Conservation (phyloP, 2,888 invertebrate species). For the Callyntrura guangdongensis region DNA sequence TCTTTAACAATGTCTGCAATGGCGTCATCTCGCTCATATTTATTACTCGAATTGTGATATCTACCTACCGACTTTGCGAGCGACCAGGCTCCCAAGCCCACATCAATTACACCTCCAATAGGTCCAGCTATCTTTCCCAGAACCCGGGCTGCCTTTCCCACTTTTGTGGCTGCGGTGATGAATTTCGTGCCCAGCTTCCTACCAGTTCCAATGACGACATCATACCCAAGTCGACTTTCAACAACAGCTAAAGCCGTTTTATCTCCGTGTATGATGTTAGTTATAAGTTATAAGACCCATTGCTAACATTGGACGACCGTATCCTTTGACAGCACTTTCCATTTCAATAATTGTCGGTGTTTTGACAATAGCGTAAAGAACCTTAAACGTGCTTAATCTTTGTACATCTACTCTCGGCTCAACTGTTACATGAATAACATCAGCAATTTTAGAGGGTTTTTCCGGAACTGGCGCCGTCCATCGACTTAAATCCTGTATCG, state of each 20-base stretch:
- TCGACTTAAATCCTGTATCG: not conserved
- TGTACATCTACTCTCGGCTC: not conserved
- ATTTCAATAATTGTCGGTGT: not conserved
- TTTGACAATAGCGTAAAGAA: no score
- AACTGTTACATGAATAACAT: not conserved
- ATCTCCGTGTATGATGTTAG: constrained; percentile 63
- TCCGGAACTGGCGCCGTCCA: not conserved
- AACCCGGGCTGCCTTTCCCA: constrained; percentile 13
- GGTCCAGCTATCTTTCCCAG: constrained; percentile 64
- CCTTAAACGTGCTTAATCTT: no score
- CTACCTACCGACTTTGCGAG: constrained; percentile 33
- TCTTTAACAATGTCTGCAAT: constrained; percentile 77
- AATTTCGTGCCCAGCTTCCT: not conserved
- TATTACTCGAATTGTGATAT: not conserved
- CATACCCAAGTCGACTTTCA: constrained; percentile 64
- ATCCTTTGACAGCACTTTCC: not conserved
- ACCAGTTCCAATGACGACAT: constrained; percentile 6
- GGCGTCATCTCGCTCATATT: constrained; percentile 77
- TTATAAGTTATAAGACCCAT: constrained; percentile 49
- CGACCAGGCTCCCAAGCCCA: constrained; percentile 57
- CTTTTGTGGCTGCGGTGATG: constrained; percentile 28
- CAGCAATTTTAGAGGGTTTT: not conserved
- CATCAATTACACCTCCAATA: constrained; percentile 49
- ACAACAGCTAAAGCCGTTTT: constrained; percentile 66
- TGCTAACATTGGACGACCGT: constrained; percentile 56